Base-by-base conservation (phyloP, 2,113 vertebrate genomes). In the Halichoerus grypus region DNA sequence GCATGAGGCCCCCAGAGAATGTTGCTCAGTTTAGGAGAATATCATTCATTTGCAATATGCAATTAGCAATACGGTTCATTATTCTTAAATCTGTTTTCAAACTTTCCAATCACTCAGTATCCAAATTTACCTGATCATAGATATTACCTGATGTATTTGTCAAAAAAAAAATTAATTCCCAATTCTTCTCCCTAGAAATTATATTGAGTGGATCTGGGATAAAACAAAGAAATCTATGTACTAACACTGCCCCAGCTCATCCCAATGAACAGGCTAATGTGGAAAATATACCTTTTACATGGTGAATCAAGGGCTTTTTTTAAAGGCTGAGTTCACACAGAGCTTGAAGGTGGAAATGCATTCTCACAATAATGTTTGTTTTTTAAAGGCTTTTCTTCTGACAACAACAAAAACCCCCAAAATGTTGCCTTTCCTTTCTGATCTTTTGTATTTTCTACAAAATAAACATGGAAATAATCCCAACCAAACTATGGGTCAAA, bases 401-500 rank as follows among this genome's bases (percentile, higher is more conserved):
- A 53, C 3, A 86, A 19, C 31, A 76, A 46, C 10, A 14, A 77
- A 18, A 51, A 22, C 4, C 19, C 26, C 42, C 1, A 79, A 95
- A 92, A 65, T 55, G 4, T 88, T 88, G 5, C 24, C 81, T 96
- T 82, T 91, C 8, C 3, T 83, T 95, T 14, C 65, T 88, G 5
- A 81, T 81, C 51, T 57, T 19, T 15, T 61, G 19, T 42, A 63
- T 88, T 86, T 51, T 88, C 31, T 88, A 76, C 51, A 97, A 90
- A 94, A 84, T 83, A 96, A 84, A 74, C 74, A 82, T 63, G 59
- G 42, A 59, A 88, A 95, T 59, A 77, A 93, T 36, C n/a, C 71
- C 28, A 93, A 95, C 53, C 31, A 93, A 96, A 85, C 51, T 63
- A 55, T 49, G 28, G 49, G 65, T 92, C 46, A 94, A 31, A 88